Evolutionary conservation across 92 coral and sea anemone genomes (phyloP).

Genomic region (Parazoanthus atlanticus): DNA sequence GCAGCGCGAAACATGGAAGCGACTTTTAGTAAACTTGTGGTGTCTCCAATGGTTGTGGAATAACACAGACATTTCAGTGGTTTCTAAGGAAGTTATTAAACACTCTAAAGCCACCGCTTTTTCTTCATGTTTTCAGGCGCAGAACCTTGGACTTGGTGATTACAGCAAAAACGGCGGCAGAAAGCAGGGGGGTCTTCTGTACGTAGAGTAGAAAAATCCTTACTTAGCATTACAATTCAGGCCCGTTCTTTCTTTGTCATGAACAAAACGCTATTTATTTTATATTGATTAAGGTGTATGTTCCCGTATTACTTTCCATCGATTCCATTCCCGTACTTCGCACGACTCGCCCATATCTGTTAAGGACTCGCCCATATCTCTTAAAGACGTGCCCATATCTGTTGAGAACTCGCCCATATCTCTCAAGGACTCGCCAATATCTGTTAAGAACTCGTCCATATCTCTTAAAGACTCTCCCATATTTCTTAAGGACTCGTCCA

Average conservation of each 20-base stretch:
- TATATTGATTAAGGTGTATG: too few relatives aligned
- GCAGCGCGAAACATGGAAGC: not conserved
- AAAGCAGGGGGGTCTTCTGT: conserved; percentile 67
- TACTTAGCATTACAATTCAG: too few relatives aligned
- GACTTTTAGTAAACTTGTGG: not conserved
- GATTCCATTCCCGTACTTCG: too few relatives aligned
- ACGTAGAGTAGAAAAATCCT: conserved; percentile 21
- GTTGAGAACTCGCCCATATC: too few relatives aligned
- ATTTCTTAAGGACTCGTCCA: too few relatives aligned
- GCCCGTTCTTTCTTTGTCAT: not conserved
- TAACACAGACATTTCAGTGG: not conserved
- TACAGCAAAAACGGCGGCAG: conserved; percentile 69
- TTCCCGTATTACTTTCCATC: too few relatives aligned
- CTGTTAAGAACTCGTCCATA: too few relatives aligned
- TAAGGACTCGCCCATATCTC: too few relatives aligned
- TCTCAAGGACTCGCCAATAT: too few relatives aligned
- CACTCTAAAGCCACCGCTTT: not conserved
- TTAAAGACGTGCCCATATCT: too few relatives aligned
- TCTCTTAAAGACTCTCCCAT: too few relatives aligned
- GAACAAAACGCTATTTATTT: not conserved
- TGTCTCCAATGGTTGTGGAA: not conserved
- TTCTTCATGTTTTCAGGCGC: conserved; percentile 51
- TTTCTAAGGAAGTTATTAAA: not conserved
- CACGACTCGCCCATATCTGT: too few relatives aligned
- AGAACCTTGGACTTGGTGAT: conserved; percentile 74